A percentile compares a stretch with the other conserved stretches of the same genome.
Evolutionary conservation across 2,888 invertebrate genomes (phyloP).

Genomic region (Esperia sulphurella): DNA sequence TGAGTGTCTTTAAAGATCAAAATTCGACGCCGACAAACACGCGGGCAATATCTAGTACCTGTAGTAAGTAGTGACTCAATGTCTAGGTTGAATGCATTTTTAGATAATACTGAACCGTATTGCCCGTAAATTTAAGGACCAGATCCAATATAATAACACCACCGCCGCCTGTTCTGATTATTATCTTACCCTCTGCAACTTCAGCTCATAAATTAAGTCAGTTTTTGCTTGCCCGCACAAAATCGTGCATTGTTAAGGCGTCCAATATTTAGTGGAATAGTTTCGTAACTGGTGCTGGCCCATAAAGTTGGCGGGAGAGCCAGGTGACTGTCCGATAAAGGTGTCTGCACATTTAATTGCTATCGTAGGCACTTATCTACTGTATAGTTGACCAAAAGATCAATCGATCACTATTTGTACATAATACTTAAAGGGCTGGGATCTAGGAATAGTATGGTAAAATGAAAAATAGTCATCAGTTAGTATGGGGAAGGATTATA

Average conservation of each 20-base stretch:
- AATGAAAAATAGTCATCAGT: neutral
- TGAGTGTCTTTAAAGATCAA: no score
- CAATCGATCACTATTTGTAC: no score
- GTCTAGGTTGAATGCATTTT: neutral
- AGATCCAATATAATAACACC: slow-evolving; percentile 4
- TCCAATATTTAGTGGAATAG: slow-evolving; percentile 60
- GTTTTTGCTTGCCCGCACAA: slow-evolving; percentile 49
- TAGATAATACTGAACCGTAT: neutral
- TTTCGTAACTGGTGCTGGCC: slow-evolving; percentile 37
- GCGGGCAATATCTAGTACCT: no score
- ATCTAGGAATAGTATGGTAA: neutral
- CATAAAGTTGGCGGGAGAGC: slow-evolving; percentile 3
- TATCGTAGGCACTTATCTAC: neutral
- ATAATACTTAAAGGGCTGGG: no score
- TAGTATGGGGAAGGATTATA: no score
- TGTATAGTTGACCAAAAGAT: neutral
- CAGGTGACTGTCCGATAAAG: slow-evolving; percentile 8
- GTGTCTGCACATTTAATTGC: slow-evolving; percentile 7
- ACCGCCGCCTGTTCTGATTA: slow-evolving; percentile 11
- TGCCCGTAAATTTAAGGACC: slow-evolving; percentile 4
- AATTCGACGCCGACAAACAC: no score
- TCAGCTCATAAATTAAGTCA: slow-evolving; percentile 46
- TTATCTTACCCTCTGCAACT: slow-evolving; percentile 27
- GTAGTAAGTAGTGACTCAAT: no score
- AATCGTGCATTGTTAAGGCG: slow-evolving; percentile 48